A percentile compares a stretch with the other conserved stretches of the same genome.
Evolutionary conservation across 2,888 invertebrate species (phyloP).

Genomic region (Elmis aenea): DNA sequence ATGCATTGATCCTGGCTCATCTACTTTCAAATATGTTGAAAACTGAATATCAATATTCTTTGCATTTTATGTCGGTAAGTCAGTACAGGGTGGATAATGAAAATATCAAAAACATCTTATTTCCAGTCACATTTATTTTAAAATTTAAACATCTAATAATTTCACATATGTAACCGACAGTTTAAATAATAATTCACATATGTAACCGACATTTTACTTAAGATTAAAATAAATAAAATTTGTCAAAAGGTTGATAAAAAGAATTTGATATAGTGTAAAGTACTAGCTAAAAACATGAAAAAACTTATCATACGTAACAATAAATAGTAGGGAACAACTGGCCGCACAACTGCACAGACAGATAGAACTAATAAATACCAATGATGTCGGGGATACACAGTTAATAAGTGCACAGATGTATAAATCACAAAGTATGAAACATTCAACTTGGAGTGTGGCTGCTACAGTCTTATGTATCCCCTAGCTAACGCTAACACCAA

Average conservation of each 20-base stretch:
- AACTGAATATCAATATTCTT: too few species aligned
- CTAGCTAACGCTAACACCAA: slow-evolving; percentile 21
- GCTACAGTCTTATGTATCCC: slow-evolving; percentile 26
- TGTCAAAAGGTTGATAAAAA: slow-evolving; percentile 24
- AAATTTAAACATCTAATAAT: slow-evolving; percentile 46
- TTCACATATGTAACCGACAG: slow-evolving; percentile 39
- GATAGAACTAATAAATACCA: slow-evolving; percentile 16
- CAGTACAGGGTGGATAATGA: too few species aligned
- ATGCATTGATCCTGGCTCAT: too few species aligned
- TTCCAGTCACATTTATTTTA: slow-evolving; percentile 46
- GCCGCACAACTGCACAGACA: slow-evolving; percentile 17
- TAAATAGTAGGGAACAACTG: slow-evolving; percentile 22
- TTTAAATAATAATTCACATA: slow-evolving; percentile 41
- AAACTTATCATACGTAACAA: slow-evolving; percentile 20
- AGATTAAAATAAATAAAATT: slow-evolving; percentile 28
- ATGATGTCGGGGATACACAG: slow-evolving; percentile 29
- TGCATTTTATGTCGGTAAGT: too few species aligned
- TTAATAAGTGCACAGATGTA: slow-evolving; percentile 40
- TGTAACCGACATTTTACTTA: slow-evolving; percentile 37
- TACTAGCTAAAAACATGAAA: slow-evolving; percentile 17
- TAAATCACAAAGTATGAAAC: slow-evolving; percentile 46
- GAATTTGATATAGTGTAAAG: slow-evolving; percentile 5
- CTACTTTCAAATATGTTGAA: too few species aligned
- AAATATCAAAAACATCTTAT: too few species aligned
- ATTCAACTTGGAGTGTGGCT: slow-evolving; percentile 26